A percentile compares a stretch with the other conserved stretches of the same genome.
Evolutionary conservation across 2,888 invertebrate species (phyloP).

Genomic region (Parnassius smintheus): DNA sequence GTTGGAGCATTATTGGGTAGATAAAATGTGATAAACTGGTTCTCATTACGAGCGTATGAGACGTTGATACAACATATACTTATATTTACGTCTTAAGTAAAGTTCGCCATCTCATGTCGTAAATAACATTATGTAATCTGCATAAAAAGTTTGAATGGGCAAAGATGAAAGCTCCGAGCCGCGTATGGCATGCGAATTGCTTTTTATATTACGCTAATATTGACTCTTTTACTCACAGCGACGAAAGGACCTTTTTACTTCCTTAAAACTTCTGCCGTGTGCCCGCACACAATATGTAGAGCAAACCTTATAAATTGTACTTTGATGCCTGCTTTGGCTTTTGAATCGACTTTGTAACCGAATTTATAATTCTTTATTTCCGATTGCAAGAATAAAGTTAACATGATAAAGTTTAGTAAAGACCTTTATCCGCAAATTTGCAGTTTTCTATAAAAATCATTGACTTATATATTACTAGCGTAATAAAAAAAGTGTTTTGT

Average conservation of each 20-base stretch:
- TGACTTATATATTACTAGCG: too few species aligned
- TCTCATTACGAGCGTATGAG: constrained; percentile 46
- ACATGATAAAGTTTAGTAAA: too few species aligned
- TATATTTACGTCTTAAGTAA: constrained; percentile 74
- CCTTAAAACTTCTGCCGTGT: constrained; percentile 28
- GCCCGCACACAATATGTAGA: constrained; percentile 26
- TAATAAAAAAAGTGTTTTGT: too few species aligned
- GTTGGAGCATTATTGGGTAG: too few species aligned
- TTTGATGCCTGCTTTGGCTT: constrained; percentile 27
- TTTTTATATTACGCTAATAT: constrained; percentile 64
- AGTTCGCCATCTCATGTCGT: constrained; percentile 75
- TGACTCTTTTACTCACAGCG: constrained; percentile 58
- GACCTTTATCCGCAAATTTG: too few species aligned
- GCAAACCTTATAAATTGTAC: constrained; percentile 29
- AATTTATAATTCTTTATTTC: constrained; percentile 14
- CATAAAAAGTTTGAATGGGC: constrained; percentile 78
- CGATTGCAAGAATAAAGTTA: background rate
- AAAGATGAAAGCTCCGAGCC: constrained; percentile 70
- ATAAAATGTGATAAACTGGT: constrained; percentile 34
- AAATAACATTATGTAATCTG: constrained; percentile 77
- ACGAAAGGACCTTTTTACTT: constrained; percentile 26
- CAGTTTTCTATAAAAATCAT: too few species aligned
- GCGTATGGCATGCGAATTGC: constrained; percentile 76
- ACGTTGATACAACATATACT: constrained; percentile 38
- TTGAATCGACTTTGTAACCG: constrained; percentile 12